phyloP scores from a whole-genome alignment of 2,888 invertebrate genomes.

The Smittia sp. region DNA sequence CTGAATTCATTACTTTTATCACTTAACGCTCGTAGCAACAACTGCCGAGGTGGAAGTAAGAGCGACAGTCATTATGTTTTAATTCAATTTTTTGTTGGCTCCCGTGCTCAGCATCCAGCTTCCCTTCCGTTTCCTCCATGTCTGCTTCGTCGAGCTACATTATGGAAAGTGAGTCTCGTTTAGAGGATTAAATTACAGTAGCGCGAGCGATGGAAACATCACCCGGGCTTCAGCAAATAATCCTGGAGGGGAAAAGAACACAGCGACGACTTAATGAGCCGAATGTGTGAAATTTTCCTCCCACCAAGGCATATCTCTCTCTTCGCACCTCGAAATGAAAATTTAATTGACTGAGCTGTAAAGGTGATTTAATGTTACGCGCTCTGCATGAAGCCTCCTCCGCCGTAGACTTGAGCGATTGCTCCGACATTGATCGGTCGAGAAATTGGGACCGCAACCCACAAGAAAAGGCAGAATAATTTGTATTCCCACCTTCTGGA shows the following conservation, averaged over 20 bases:
- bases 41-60: neutral
- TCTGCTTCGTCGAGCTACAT: neutral
- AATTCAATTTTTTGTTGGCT: slow-evolving; percentile 17
- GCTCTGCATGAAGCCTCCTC: neutral
- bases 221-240: neutral
- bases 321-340: neutral
- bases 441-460: neutral
- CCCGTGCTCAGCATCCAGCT: neutral
- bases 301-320: neutral
- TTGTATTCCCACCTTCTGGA: neutral
- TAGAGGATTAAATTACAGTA: slow-evolving; percentile 7
- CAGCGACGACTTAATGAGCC: slow-evolving; percentile 1
- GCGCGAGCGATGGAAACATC: neutral
- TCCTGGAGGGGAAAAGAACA: neutral
- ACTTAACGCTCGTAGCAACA: slow-evolving; percentile 11
- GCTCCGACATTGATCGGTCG: too few relatives aligned
- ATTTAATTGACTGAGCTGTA: neutral
- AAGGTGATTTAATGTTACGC: neutral
- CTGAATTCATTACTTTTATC: slow-evolving; percentile 23
- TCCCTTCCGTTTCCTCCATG: neutral
- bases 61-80: slow-evolving; percentile 7
- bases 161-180: neutral
- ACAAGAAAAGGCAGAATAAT: neutral
- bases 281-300: neutral
- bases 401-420: neutral